phyloP scores from a whole-genome alignment of 2,797 vertebrate genomes.

The Gorsachius magnificus region DNA sequence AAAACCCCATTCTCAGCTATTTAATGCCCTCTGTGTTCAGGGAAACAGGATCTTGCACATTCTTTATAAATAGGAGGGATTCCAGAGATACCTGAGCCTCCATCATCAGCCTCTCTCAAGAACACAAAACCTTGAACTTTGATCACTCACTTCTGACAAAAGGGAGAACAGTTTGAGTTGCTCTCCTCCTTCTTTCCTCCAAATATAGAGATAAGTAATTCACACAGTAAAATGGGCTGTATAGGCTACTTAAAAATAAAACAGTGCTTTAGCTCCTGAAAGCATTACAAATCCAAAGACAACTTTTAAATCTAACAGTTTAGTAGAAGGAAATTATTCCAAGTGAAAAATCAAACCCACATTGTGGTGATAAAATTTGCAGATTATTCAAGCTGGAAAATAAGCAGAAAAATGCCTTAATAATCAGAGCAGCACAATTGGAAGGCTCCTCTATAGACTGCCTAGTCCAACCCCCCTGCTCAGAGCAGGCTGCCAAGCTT shows the following conservation, averaged over 20 bases:
- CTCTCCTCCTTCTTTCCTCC: neutral
- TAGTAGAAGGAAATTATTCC: neutral
- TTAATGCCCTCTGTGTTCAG: slow-evolving; percentile 18
- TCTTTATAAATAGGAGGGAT: slow-evolving; percentile 57
- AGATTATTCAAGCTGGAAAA: neutral
- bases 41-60: slow-evolving; percentile 66
- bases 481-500: neutral
- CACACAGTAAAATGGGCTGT: neutral
- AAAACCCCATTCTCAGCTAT: slow-evolving; percentile 27
- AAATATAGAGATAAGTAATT: neutral
- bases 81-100: slow-evolving; percentile 59
- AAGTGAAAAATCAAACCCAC: neutral
- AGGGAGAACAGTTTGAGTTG: neutral
- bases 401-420: neutral
- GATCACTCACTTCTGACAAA: slow-evolving; percentile 8
- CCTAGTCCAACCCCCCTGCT: neutral
- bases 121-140: slow-evolving; percentile 42
- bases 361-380: neutral
- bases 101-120: slow-evolving; percentile 25
- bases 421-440: neutral
- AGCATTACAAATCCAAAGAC: neutral
- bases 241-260: neutral
- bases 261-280: neutral
- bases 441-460: neutral
- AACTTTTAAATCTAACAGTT: neutral